phyloP scores from a whole-genome alignment of 2,888 invertebrate species.

The Ophion obscuratus region DNA sequence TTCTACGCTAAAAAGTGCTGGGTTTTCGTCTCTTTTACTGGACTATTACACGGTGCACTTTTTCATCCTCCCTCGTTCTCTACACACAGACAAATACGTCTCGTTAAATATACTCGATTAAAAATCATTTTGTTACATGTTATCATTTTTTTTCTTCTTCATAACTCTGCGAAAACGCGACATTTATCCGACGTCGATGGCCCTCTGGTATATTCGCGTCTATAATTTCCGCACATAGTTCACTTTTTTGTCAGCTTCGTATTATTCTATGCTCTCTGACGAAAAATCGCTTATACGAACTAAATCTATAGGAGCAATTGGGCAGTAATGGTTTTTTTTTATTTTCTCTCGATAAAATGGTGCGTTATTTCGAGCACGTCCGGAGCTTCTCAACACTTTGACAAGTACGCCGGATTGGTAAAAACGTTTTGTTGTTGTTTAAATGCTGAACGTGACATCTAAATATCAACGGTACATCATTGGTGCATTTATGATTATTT shows the following conservation, averaged over 20 bases:
- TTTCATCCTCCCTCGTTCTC: slow-evolving; percentile 25
- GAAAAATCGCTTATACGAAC: slow-evolving; percentile 46
- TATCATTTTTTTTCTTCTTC: slow-evolving; percentile 42
- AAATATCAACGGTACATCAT: slow-evolving; percentile 52
- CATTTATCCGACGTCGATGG: not conserved
- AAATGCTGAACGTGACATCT: slow-evolving; percentile 49
- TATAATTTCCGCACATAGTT: slow-evolving; percentile 13
- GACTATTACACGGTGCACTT: slow-evolving; percentile 33
- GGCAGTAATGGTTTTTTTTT: slow-evolving; percentile 67
- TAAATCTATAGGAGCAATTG: slow-evolving; percentile 67
- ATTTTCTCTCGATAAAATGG: slow-evolving; percentile 35
- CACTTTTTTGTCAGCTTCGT: slow-evolving; percentile 50
- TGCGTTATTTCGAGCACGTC: slow-evolving; percentile 53
- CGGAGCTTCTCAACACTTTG: slow-evolving; percentile 56
- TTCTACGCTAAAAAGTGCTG: too few species aligned
- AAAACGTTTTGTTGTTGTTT: not conserved
- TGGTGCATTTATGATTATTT: slow-evolving; percentile 31
- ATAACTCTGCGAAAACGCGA: slow-evolving; percentile 9
- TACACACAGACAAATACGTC: slow-evolving; percentile 29
- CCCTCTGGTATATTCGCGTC: slow-evolving; percentile 22
- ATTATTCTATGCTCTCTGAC: slow-evolving; percentile 42
- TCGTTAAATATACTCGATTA: slow-evolving; percentile 43
- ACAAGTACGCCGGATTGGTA: slow-evolving; percentile 43
- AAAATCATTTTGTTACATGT: slow-evolving; percentile 44
- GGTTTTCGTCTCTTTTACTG: too few species aligned